Base-by-base conservation (phyloP, 2,797 vertebrate genomes). In the Megalops cyprinoides region DNA sequence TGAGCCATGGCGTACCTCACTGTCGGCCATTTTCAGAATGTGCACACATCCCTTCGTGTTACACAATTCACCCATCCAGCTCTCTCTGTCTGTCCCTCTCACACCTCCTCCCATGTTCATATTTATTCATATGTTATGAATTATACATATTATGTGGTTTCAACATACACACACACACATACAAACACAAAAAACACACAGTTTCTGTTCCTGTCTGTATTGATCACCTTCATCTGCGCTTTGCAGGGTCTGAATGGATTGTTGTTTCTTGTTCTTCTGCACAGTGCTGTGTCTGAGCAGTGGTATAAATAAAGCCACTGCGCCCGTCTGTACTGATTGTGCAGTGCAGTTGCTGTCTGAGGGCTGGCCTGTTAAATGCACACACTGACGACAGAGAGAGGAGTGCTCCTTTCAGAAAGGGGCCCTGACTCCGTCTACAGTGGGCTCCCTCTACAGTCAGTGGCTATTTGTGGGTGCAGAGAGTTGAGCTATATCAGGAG, bases 341-440 rank as follows among this genome's bases (percentile, higher is more conserved):
- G n/a, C n/a, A n/a, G n/a, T n/a, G n/a, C n/a, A n/a, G n/a, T 62
- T 23, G 46, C 20, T 76, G 58, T 44, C 39, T 23, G 55, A 60
- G 56, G 65, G 82, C 65, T 80, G n/a, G n/a, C n/a, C n/a, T 84
- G 82, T 86, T 82, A 87, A 79, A 82, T 67, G 12, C 20, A 23
- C 76, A 79, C 56, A 77, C 82, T 74, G 49, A 77, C 14, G 20
- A 76, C 44, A 46, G 42, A 15, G 31, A 4, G 58, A 28, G 6
- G 42, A 58, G 42, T 6, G 3, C 23, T 62, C n/a, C 53, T 10
- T 18, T 62, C 56, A 31, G 53, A 23, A n/a, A n/a, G n/a, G n/a
- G n/a, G n/a, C n/a, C n/a, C n/a, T n/a, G n/a, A n/a, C n/a, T n/a
- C n/a, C n/a, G n/a, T 74, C 42, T 44, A 7, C 48, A 12, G 10